Percentiles rank a stretch among this genome's conserved stretches.
These are phyloP conservation scores for Leptonema lineaticorne DNA, from an alignment of 1,140 invertebrate species.

Conservation along the genomic window DNA sequence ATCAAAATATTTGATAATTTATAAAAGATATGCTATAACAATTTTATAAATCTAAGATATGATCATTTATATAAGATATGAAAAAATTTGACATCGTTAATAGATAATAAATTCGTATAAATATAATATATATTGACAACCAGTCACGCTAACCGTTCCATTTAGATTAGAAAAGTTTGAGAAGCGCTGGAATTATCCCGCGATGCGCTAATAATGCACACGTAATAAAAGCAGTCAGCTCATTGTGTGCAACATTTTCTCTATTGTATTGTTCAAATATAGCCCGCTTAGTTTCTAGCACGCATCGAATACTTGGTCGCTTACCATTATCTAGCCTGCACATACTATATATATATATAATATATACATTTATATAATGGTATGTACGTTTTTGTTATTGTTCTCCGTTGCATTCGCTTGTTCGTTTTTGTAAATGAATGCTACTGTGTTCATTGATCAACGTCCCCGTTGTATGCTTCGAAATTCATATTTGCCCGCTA, in stretches of 20 bases:
- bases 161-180: not conserved
- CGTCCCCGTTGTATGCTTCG: not conserved
- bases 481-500: not conserved
- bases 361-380: not conserved
- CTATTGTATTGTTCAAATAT: not conserved
- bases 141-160: no score
- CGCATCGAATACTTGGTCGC: not conserved
- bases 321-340: not conserved
- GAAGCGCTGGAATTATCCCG: not conserved
- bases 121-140: no score
- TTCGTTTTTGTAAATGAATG: no score
- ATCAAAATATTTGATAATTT: no score
- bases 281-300: conserved; percentile 10
- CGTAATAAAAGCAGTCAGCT: not conserved
- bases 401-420: not conserved
- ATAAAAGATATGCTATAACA: no score
- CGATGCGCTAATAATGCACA: not conserved
- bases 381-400: not conserved
- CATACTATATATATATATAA: not conserved
- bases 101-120: no score
- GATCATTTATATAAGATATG: no score
- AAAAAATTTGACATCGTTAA: no score
- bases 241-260: conserved; percentile 6
- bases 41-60: no score
- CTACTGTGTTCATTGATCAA: not conserved